Base-by-base conservation (phyloP, 2,888 invertebrate genomes). In the Melanostoma scalare region DNA sequence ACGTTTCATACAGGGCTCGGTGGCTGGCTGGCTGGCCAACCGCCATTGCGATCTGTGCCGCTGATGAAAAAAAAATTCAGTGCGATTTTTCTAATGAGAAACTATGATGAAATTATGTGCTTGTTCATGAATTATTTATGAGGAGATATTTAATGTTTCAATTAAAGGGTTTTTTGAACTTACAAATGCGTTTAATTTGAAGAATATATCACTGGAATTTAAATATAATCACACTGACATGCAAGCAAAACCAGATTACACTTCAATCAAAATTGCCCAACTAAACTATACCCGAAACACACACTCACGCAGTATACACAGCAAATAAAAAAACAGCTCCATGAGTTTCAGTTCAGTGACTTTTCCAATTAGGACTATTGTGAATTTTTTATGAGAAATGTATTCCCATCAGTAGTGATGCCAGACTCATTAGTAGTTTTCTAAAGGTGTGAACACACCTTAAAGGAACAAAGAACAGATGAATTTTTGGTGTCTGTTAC, bases 231-330 rank as follows among this genome's bases (percentile, higher is more conserved):
- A 44, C 82, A 78, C 73, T 78, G 78, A 74, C 73, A 82, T 78
- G 82, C 82, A 82, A 69, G 73, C 65, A 74, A 50, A 82, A 77
- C 82, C 73, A 82, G 82, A 82, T 78, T 78, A 82, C 78, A 82
- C 82, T 82, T 78, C 82, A 77, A 82, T 82, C 77, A 82, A 82
- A 82, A 82, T 82, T 82, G 82, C 58, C 78, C 78, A 78, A 82
- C 78, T 82, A 73, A 63, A 63, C 50, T 38, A 50, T 63, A 50
- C 78, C 82, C 82, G 82, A 20, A 20, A 82, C 77, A 77, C 63
- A 77, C 72, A 75, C 71, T 60, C 65, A 71, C 38, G 50, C 30
- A 40, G 20, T 3, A 75, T 50, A 65, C 69, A 77, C 69, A 71
- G 69, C 76, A 69, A 77, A 60, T 42, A 76, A 58, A 55, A 81